Conservation (phyloP, 64 coral and sea anemone genomes). For the Pocillopora verrucosa region DNA sequence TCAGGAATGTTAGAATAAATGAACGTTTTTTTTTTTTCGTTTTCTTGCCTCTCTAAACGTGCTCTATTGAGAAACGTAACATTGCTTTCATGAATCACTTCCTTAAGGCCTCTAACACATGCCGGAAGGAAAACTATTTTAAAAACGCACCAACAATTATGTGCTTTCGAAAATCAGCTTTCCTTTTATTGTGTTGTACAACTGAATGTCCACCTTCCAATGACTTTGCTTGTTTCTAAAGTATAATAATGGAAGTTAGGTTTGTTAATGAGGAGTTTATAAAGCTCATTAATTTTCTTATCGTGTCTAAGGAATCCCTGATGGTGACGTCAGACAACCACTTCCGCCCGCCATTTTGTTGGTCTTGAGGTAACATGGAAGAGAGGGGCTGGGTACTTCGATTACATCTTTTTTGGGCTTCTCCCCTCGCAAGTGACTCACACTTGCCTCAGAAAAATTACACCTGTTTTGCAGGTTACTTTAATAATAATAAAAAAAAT, state of each 20-base stretch:
- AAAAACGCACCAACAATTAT: too few relatives aligned
- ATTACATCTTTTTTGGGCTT: too few relatives aligned
- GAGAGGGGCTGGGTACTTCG: too few relatives aligned
- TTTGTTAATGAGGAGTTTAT: neutral
- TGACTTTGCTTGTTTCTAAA: neutral
- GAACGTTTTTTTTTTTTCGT: neutral
- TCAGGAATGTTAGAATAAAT: neutral
- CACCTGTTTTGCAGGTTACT: too few relatives aligned
- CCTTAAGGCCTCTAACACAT: too few relatives aligned
- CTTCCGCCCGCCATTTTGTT: neutral
- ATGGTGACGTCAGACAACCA: neutral
- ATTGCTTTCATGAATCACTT: too few relatives aligned
- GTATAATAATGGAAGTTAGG: neutral
- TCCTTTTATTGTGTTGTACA: neutral
- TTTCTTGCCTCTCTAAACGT: neutral
- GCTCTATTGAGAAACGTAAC: neutral
- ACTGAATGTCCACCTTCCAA: neutral
- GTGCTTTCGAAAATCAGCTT: neutral
- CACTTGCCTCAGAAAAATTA: too few relatives aligned
- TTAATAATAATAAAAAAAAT: too few relatives aligned
- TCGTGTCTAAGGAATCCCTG: neutral
- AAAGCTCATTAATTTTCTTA: slow-evolving; percentile 10
- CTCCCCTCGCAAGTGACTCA: too few relatives aligned
- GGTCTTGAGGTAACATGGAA: neutral
- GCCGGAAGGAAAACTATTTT: too few relatives aligned